A percentile compares a stretch with the other conserved stretches of the same genome.
Evolutionary conservation across 1,140 invertebrate species (phyloP).

Genomic region (Ridgeia piscesae): DNA sequence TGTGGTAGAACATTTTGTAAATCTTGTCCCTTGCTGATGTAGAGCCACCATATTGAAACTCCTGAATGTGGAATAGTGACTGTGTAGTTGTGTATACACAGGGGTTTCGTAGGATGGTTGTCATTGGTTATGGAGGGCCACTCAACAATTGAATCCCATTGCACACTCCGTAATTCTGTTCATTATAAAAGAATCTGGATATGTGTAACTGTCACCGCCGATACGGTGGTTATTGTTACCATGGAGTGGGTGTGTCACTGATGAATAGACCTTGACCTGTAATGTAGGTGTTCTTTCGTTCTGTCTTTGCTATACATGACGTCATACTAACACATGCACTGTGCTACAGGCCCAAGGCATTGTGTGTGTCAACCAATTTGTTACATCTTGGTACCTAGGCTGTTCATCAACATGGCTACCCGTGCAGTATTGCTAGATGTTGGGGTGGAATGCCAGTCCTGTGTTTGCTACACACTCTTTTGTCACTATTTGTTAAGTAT

Average conservation of each 20-base stretch:
- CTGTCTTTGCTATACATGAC: not conserved
- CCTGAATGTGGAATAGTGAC: no score
- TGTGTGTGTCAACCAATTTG: not conserved
- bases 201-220: not conserved
- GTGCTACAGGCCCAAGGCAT: not conserved
- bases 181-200: not conserved
- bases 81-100: no score
- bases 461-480: no score
- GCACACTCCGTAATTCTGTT: not conserved
- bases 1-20: no score
- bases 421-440: not conserved
- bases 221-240: not conserved
- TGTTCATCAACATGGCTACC: not conserved
- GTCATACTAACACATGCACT: not conserved
- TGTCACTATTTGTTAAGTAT: not conserved
- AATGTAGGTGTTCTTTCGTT: not conserved
- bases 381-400: not conserved
- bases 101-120: no score
- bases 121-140: no score
- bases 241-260: not conserved
- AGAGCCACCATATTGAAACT: no score
- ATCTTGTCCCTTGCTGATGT: no score
- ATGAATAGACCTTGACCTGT: not conserved
- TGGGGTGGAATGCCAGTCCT: not conserved
- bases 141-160: no score